Evolutionary conservation across 2,113 vertebrate genomes (phyloP), one percentile per base, ranked within the genome.

Genomic region (Azemiops feae): DNA sequence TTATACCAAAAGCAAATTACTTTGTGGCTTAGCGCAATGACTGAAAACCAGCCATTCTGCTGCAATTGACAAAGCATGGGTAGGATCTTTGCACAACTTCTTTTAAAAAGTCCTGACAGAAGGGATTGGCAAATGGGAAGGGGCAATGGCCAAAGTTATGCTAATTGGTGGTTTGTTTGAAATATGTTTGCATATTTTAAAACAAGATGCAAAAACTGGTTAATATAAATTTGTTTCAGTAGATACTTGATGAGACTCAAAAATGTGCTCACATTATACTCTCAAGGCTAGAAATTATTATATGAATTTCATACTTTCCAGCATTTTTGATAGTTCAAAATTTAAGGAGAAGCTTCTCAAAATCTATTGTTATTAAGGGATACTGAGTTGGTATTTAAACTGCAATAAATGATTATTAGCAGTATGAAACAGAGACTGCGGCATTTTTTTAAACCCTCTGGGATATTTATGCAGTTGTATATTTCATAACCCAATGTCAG

Each of bases 401-500:
- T 5, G 25, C 60, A 92, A 47, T 94, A 91, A 30, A 93, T 18
- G 90, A 85, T 94, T 89, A 94, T 94, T 96, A 91, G 96, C 96
- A 96, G 45, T 93, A 94, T n/a, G 74, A 95, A 95, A 96, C 91
- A 90, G 43, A 92, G 74, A 93, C 0, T 0, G 30, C 92, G 91
- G 47, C 23, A 92, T 96, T 91, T 5, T n/a, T 93, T 95, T 96
- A 95, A 96, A 87, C 11, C 55, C 92, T 93, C 0, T 1, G 57
- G 96, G 95, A 92, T 93, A 91, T n/a, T 53, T 92, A 95, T 87
- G 94, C 92, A 9, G 86, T 58, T 92, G 5, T 91, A 94, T 53
- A 96, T 96, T 95, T 92, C 81, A 96, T 96, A 97, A 96, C 87
- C 96, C 58, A 91, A 11, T 43, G 88, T 95, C 93, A 96, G 97